Percentiles rank a stretch among this genome's conserved stretches.
Conservation (phyloP, 1,140 invertebrate genomes). For the Mesaphorura yosii region DNA sequence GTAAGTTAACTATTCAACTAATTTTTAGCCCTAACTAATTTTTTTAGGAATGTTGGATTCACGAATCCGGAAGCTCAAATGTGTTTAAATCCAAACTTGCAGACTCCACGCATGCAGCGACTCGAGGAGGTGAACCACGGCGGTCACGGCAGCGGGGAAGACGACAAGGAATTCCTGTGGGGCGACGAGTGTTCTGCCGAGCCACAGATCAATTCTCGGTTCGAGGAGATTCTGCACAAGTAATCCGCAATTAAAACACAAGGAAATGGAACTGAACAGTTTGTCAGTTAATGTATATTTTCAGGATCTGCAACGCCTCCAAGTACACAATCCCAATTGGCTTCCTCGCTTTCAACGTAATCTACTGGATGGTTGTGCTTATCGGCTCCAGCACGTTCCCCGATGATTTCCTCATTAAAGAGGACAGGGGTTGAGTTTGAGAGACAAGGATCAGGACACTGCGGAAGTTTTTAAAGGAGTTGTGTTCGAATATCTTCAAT, state of each 20-base stretch:
- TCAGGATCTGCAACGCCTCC: slow-evolving; percentile 11
- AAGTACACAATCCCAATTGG: slow-evolving; percentile 9
- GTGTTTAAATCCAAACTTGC: too few species aligned
- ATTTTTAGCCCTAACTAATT: slow-evolving; percentile 11
- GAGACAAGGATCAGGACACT: too few species aligned
- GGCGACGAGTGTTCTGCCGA: not conserved
- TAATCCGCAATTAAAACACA: not conserved
- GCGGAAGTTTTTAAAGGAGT: too few species aligned
- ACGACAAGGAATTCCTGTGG: too few species aligned
- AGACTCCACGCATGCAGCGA: too few species aligned
- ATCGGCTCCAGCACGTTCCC: slow-evolving; percentile 15
- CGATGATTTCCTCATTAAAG: slow-evolving; percentile 15
- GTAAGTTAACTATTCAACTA: slow-evolving; percentile 5
- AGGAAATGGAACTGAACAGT: not conserved
- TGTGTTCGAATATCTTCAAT: too few species aligned
- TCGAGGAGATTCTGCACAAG: not conserved
- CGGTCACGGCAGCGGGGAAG: too few species aligned
- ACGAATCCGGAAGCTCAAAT: slow-evolving; percentile 1
- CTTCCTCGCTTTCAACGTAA: slow-evolving; percentile 17
- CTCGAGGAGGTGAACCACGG: too few species aligned
- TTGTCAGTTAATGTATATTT: not conserved
- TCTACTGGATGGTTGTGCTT: slow-evolving; percentile 19
- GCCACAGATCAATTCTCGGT: too few species aligned
- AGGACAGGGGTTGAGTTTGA: slow-evolving; percentile 1
- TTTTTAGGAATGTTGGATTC: too few species aligned